phyloP scores from a whole-genome alignment of 2,797 vertebrate genomes.

The Coendou prehensilis region DNA sequence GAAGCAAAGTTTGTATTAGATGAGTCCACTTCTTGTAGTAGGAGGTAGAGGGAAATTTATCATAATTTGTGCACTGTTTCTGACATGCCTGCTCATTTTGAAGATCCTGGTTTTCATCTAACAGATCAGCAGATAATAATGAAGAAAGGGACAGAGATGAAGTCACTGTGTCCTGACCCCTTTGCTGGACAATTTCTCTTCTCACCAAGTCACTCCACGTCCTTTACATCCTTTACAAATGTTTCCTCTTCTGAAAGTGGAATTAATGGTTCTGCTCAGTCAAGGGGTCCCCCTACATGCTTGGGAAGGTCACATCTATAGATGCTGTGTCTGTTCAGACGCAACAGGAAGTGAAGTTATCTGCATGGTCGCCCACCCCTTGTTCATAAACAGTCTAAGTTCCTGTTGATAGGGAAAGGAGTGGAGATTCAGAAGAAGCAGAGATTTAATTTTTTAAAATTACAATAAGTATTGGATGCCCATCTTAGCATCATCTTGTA shows the following conservation, averaged over 20 bases:
- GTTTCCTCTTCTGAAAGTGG: not conserved
- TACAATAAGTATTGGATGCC: not conserved
- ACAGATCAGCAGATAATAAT: not conserved
- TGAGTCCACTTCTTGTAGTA: not conserved
- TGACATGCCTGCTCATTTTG: not conserved
- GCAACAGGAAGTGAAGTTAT: not conserved
- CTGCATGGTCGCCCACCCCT: not conserved
- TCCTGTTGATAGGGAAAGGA: not conserved
- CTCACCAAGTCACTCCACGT: not conserved
- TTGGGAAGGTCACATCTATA: fast-evolving
- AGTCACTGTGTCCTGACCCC: not conserved
- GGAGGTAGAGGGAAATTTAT: not conserved
- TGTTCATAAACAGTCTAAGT: fast-evolving
- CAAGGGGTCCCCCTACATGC: too few relatives aligned
- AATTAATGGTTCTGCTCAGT: too few relatives aligned
- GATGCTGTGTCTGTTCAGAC: too few relatives aligned
- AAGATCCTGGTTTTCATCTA: not conserved
- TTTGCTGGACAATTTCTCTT: not conserved
- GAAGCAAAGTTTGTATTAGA: not conserved
- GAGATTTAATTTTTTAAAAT: not conserved
- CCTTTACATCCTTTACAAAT: not conserved
- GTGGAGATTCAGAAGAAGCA: not conserved
- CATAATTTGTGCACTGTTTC: not conserved
- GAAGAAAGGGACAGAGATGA: not conserved
- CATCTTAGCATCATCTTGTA: not conserved